Conservation (phyloP, 2,797 vertebrate genomes). For the Tangara arthus region DNA sequence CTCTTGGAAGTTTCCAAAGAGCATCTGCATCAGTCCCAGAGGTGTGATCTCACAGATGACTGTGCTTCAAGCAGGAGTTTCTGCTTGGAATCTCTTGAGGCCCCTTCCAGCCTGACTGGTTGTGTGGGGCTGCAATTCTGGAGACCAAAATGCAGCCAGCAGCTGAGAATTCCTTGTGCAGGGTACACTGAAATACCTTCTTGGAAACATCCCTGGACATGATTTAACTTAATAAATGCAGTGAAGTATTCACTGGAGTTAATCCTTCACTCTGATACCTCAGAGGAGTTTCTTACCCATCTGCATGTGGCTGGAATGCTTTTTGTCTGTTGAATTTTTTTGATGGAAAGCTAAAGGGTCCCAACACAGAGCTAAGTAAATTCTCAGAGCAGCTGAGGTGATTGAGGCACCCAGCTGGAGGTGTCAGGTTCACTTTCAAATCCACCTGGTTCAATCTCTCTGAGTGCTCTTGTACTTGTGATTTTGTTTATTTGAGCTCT, state of each 20-base stretch:
- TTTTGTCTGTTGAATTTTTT: not conserved
- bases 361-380: not conserved
- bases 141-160: not conserved
- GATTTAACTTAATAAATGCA: not conserved
- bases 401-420: not conserved
- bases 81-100: not conserved
- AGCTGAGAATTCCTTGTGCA: not conserved
- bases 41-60: not conserved
- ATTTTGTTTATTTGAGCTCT: not conserved
- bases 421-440: not conserved
- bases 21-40: accelerated
- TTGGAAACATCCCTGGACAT: not conserved
- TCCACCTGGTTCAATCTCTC: not conserved
- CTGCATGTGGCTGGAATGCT: not conserved
- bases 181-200: not conserved
- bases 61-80: not conserved
- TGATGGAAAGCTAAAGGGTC: not conserved
- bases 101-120: not conserved
- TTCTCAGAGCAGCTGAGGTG: not conserved
- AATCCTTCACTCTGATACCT: not conserved
- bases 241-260: not conserved
- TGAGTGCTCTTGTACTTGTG: not conserved
- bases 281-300: not conserved
- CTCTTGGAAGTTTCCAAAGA: not conserved
- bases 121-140: not conserved